These are phyloP conservation scores for Drosophila obscura DNA, from an alignment of 1,140 invertebrate species.

Conservation along the genomic window DNA sequence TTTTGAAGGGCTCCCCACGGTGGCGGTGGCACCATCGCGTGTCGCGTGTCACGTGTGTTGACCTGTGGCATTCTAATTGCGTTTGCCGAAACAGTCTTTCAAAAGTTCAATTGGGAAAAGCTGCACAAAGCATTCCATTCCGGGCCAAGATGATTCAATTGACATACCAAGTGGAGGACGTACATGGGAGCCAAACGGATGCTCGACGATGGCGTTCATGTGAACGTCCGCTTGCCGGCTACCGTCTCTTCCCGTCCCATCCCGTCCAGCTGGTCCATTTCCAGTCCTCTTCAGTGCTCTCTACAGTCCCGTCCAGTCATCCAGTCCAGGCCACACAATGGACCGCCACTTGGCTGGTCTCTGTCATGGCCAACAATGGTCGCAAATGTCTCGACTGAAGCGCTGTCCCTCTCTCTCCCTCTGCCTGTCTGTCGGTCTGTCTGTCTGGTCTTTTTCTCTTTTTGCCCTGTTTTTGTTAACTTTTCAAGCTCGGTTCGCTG, in stretches of 20 bases:
- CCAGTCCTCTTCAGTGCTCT: constrained; percentile 27
- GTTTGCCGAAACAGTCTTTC: constrained; percentile 41
- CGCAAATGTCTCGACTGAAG: constrained; percentile 26
- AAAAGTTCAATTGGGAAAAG: constrained; percentile 56
- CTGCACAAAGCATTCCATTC: constrained; percentile 42
- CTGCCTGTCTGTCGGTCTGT: background rate
- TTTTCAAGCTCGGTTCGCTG: constrained; percentile 47
- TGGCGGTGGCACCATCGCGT: background rate
- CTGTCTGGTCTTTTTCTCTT: background rate
- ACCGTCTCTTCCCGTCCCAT: background rate
- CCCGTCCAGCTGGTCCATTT: too few relatives aligned
- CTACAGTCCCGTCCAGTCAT: constrained; percentile 35
- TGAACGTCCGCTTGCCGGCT: constrained; percentile 54
- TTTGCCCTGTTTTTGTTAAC: constrained; percentile 37
- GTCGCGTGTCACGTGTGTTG: constrained; percentile 9
- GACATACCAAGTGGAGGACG: constrained; percentile 49
- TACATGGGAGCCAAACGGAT: constrained; percentile 22
- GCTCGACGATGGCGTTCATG: constrained; percentile 40
- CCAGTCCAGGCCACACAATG: constrained; percentile 57
- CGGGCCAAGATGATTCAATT: constrained; percentile 68
- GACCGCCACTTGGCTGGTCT: constrained; percentile 63
- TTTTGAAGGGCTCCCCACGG: background rate
- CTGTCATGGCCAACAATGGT: constrained; percentile 57
- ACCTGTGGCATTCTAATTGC: constrained; percentile 57
- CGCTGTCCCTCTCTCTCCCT: background rate